Conservation (phyloP, 1,140 invertebrate genomes). For the Papilio helenus region DNA sequence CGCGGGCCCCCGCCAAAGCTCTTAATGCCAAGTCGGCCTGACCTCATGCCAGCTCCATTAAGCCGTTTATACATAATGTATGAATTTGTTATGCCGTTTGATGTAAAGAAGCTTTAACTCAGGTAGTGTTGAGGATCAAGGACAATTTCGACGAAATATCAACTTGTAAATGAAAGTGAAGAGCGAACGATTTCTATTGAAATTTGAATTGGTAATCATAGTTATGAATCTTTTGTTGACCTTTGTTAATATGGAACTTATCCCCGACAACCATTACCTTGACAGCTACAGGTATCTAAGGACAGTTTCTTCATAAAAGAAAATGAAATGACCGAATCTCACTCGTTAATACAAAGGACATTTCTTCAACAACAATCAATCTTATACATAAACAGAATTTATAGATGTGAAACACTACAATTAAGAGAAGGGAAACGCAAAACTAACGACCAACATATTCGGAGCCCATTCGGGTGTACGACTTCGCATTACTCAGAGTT, state of each 20-base stretch:
- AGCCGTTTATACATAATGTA: slow-evolving; percentile 82
- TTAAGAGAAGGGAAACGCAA: slow-evolving; percentile 29
- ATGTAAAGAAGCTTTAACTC: slow-evolving; percentile 81
- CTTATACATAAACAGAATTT: not conserved
- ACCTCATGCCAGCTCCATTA: slow-evolving; percentile 81
- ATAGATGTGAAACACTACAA: slow-evolving; percentile 18
- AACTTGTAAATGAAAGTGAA: slow-evolving; percentile 19
- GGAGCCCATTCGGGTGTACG: slow-evolving; percentile 10
- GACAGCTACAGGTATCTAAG: not conserved
- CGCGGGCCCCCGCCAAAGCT: slow-evolving; percentile 63
- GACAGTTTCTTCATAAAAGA: not conserved
- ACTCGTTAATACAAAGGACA: not conserved
- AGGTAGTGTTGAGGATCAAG: slow-evolving; percentile 76
- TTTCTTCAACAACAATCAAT: not conserved
- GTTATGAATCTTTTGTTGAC: not conserved
- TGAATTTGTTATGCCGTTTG: slow-evolving; percentile 83
- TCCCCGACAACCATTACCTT: not conserved
- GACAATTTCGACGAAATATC: slow-evolving; percentile 60
- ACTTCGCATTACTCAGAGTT: slow-evolving; percentile 34
- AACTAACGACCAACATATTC: slow-evolving; percentile 34
- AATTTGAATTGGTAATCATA: slow-evolving; percentile 8
- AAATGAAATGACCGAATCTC: not conserved
- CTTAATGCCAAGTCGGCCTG: slow-evolving; percentile 80
- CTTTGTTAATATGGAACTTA: not conserved
- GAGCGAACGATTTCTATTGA: slow-evolving; percentile 1